Conservation (phyloP, 2,113 vertebrate species). For the Tylochromis polylepis region DNA sequence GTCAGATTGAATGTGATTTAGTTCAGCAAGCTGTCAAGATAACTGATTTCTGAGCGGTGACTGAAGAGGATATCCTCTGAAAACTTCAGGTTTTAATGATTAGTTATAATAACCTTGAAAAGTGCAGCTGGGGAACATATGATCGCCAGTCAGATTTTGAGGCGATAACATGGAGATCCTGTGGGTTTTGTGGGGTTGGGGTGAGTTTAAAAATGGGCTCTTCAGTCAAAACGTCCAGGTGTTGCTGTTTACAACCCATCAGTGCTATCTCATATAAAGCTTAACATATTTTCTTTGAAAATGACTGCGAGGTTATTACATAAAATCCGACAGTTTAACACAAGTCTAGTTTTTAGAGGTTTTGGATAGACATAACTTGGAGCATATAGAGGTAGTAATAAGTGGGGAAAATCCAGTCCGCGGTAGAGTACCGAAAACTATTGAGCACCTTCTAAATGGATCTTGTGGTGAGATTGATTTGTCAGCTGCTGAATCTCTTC, state of each 20-base stretch:
- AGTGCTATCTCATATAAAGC: not conserved
- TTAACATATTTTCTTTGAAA: not conserved
- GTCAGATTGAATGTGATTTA: conserved; percentile 50
- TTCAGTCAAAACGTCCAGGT: conserved; percentile 8
- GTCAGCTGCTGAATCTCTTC: not conserved
- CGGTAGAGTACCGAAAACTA: not conserved
- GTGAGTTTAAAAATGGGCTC: not conserved
- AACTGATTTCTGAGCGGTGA: conserved; percentile 23
- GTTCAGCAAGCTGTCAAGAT: conserved; percentile 54
- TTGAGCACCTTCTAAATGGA: not conserved
- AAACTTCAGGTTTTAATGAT: conserved; percentile 38
- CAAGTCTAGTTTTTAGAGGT: not conserved
- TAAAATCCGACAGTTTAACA: not conserved
- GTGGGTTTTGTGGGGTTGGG: not conserved
- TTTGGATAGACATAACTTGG: not conserved
- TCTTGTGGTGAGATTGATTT: not conserved
- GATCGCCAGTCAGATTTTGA: conserved; percentile 30
- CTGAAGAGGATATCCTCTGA: conserved; percentile 41
- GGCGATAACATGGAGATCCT: conserved; percentile 38
- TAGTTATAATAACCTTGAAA: conserved; percentile 40
- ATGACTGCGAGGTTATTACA: not conserved
- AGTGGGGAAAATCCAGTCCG: not conserved
- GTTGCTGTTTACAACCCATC: conserved; percentile 17
- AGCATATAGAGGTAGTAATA: not conserved
- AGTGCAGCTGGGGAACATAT: conserved; percentile 26